Base-by-base conservation (phyloP, 2,888 invertebrate genomes). In the Leptodirus hochenwartii region DNA sequence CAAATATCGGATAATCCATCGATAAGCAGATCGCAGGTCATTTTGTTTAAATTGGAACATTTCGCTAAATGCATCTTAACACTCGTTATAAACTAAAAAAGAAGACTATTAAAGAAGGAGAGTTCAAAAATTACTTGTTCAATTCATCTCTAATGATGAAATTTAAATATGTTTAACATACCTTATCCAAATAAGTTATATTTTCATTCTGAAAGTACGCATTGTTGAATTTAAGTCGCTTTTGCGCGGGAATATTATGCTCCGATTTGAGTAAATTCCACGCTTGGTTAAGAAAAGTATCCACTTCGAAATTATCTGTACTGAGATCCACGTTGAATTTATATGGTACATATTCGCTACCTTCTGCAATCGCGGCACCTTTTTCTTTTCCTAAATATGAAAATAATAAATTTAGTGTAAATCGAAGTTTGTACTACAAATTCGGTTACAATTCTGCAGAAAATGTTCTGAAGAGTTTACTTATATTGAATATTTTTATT, bases 141-240 rank as follows among this genome's bases (percentile, higher is more conserved):
- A 12, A 25, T 13, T 16, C 5, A 15, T 15, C 14, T 8, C 4
- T 15, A 15, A 22, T 4, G 15, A 23, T 17, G 4, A 11, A 3
- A 13, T n/a, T 4, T 16, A 22, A 13, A n/a, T 10, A 13, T 22
- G 4, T 24, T 24, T 29, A 2, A 38, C 43, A 35, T 37, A 65
- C 67, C 59, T 68, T 69, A 16, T 66, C 62, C 27, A 66, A 50
- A 43, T 64, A 64, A 0, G 59, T 61, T 27, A 64, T 51, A 2
- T 53, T 50, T 1, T 60, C 56, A 37, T 62, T 58, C 4, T 62
- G 61, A 41, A 66, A 66, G 13, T 63, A 52, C 15, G 64, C 59
- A 2, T 41, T 46, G 3, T 37, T 33, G 47, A 66, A 53, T 34
- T 53, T 42, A 4, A 56, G 44, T 10, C 53, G 37, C 35, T 40